Base-by-base conservation (phyloP, 2,888 invertebrate genomes). In the Aporophyla lueneburgensis region DNA sequence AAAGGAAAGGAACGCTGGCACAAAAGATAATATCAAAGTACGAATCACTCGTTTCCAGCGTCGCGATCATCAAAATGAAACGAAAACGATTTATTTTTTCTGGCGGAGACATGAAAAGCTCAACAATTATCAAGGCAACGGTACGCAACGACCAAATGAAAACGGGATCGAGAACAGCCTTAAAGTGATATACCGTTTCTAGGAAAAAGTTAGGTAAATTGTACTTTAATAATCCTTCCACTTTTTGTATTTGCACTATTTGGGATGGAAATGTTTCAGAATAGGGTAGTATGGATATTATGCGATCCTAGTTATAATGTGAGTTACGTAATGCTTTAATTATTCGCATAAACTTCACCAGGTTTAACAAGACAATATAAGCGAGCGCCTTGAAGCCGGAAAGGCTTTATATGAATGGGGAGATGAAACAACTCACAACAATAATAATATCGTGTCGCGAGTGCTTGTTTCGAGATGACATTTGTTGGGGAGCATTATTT, bases 401-500 rank as follows among this genome's bases (percentile, higher is more conserved):
- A 92, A 90, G 84, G 89, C 91, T 91, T 89, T 92, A 91, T 91
- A 87, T 88, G 88, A 90, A 89, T 87, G 88, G 87, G 84, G 89
- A 90, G 90, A 92, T 92, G 90, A 93, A 92, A 92, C 91, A 92
- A 92, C 89, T 92, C 90, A 92, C 90, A 93, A 94, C 91, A 94
- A 93, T 92, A 94, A 93, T 92, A 93, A 93, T 92, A 93, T 92
- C 89, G 89, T 90, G 89, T 91, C 89, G 90, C 88, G 87, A 89
- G 91, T 88, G 90, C 88, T 93, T 89, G 92, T 93, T 92, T 91
- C 89, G 90, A 91, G 93, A 92, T 92, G 94, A 93, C 91, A 91
- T 94, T 93, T 92, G 92, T 91, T 90, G 86, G 90, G 89, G 85
- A 91, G 91, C 92, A 93, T 94, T 94, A 94, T 94, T 93, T 92